These are phyloP conservation scores for Pundamilia nyererei DNA, from an alignment of 2,113 vertebrate genomes.

Conservation along the genomic window DNA sequence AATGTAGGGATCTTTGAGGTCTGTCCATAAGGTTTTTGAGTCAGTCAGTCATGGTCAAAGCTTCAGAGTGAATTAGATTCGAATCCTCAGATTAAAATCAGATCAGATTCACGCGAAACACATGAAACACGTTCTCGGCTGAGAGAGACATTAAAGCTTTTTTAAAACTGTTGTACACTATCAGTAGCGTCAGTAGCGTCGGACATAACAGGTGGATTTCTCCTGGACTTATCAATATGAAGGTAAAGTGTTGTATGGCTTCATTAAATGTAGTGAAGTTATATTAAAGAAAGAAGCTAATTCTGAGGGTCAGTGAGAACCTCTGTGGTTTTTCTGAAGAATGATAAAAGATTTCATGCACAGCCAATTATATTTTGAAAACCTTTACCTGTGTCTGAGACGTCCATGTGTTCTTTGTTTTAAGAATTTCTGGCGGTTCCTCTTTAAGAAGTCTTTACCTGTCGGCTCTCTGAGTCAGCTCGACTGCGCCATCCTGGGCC, in stretches of 20 bases:
- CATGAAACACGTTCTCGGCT: neutral
- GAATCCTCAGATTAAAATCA: neutral
- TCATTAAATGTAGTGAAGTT: neutral
- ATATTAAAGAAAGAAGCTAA: neutral
- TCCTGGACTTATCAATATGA: neutral
- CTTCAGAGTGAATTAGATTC: neutral
- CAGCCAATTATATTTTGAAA: neutral
- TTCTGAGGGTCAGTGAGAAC: neutral
- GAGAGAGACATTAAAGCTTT: neutral
- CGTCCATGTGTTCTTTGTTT: neutral
- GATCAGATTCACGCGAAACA: neutral
- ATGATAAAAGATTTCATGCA: neutral
- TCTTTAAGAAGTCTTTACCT: conserved; percentile 86
- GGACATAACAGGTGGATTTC: neutral
- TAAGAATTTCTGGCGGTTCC: conserved; percentile 90
- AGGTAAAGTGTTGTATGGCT: neutral
- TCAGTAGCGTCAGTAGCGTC: neutral
- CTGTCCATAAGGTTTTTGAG: neutral
- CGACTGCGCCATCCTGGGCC: conserved; percentile 86
- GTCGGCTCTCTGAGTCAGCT: conserved; percentile 77
- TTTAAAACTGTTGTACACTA: neutral
- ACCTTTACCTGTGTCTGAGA: neutral
- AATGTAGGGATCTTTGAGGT: neutral
- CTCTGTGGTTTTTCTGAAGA: neutral
- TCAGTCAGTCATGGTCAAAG: neutral